Percentiles rank a stretch among this genome's conserved stretches.
Evolutionary conservation across 2,888 invertebrate species (phyloP).

Genomic region (Lycia hirtaria): DNA sequence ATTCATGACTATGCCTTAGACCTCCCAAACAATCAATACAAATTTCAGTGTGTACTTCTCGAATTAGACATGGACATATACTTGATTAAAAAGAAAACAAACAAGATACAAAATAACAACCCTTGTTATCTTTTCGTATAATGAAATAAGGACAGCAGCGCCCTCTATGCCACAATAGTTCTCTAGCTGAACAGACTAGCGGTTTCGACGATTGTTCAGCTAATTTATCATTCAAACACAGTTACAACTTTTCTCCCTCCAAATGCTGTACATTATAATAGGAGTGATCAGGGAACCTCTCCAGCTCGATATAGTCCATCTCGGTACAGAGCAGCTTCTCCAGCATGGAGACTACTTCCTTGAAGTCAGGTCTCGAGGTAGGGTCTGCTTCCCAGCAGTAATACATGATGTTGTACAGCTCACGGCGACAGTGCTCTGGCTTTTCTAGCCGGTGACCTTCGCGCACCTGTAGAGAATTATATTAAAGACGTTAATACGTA

Average conservation of each 20-base stretch:
- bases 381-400: conserved; percentile 97
- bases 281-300: conserved; percentile 96
- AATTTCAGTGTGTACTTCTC: no score
- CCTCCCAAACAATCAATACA: no score
- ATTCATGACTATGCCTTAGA: no score
- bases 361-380: conserved; percentile 93
- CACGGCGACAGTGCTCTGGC: conserved; percentile 96
- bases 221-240: background rate
- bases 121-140: no score
- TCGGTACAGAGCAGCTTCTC: conserved; percentile 95
- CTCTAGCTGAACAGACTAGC: no score
- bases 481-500: background rate
- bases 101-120: no score
- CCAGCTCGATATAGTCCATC: conserved; percentile 96
- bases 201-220: no score
- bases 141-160: no score
- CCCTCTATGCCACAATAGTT: no score
- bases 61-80: no score
- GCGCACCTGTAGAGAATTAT: no score
- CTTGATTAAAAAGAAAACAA: no score
- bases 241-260: conserved; percentile 90
- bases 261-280: conserved; percentile 95
- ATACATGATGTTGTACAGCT: conserved; percentile 97
- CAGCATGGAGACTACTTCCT: conserved; percentile 91
- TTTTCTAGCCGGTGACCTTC: conserved; percentile 96